These are phyloP conservation scores for Dryadula phaetusa DNA, from an alignment of 2,888 invertebrate species.

Conservation along the genomic window DNA sequence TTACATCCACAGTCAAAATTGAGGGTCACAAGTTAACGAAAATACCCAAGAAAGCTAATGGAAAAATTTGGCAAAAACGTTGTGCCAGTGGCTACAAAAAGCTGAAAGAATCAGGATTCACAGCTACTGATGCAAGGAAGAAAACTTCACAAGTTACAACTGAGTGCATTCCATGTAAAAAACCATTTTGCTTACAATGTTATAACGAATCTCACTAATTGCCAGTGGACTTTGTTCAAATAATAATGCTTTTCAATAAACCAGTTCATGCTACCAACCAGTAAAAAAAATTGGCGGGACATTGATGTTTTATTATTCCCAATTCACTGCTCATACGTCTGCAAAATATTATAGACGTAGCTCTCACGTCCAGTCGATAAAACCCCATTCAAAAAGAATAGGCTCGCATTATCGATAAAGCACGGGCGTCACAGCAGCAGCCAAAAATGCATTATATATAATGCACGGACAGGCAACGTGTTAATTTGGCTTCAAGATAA, in stretches of 20 bases:
- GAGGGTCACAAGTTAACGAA: conserved; percentile 37
- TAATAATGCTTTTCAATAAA: conserved; percentile 30
- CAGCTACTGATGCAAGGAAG: conserved; percentile 36
- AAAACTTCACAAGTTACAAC: conserved; percentile 37
- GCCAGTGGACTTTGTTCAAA: conserved; percentile 31
- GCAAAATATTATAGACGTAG: conserved; percentile 37
- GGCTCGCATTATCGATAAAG: conserved; percentile 29
- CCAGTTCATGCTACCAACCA: conserved; percentile 30
- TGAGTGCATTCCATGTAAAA: conserved; percentile 36
- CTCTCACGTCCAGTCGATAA: conserved; percentile 36
- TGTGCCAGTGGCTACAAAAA: conserved; percentile 35
- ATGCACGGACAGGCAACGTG: conserved; percentile 2
- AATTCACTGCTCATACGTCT: conserved; percentile 39
- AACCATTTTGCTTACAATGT: conserved; percentile 38
- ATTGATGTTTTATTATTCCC: conserved; percentile 38
- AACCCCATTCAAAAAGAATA: conserved; percentile 33
- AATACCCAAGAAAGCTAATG: conserved; percentile 40
- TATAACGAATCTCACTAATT: conserved; percentile 38
- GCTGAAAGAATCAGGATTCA: conserved; percentile 36
- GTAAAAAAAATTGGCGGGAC: conserved; percentile 32
- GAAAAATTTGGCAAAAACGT: conserved; percentile 39
- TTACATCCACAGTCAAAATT: background rate
- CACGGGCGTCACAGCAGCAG: conserved; percentile 34
- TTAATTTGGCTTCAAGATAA: too few species aligned
- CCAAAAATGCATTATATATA: conserved; percentile 14